Percentiles rank a stretch among this genome's conserved stretches.
Evolutionary conservation across 2,888 invertebrate genomes (phyloP).

Genomic region (Epistrophe eligans): DNA sequence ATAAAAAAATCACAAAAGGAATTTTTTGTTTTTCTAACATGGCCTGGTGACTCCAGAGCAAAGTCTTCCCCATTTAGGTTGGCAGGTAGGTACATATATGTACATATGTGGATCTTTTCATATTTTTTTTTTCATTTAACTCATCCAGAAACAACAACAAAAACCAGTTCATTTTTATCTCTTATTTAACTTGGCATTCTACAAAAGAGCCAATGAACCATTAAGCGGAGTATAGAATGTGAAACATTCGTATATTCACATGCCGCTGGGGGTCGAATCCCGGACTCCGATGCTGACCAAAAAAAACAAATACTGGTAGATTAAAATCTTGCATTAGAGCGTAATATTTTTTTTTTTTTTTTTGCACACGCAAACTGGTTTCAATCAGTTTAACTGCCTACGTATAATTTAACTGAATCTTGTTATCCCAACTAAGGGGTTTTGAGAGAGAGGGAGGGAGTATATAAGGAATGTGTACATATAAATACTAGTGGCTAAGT

Average conservation of each 20-base stretch:
- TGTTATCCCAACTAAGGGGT: slow-evolving; percentile 6
- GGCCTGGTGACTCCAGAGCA: slow-evolving; percentile 21
- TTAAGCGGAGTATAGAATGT: slow-evolving; percentile 54
- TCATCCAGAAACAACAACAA: neutral
- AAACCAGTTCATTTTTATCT: slow-evolving; percentile 66
- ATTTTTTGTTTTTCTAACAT: neutral
- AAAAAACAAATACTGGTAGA: slow-evolving; percentile 33
- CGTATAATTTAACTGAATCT: slow-evolving; percentile 32
- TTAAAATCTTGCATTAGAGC: slow-evolving; percentile 65
- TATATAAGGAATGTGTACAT: slow-evolving; percentile 17
- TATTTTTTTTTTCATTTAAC: neutral
- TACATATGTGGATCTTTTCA: neutral
- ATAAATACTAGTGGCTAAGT: neutral
- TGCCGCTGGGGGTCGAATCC: slow-evolving; percentile 25
- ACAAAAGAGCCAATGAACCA: slow-evolving; percentile 69
- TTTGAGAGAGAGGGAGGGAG: neutral
- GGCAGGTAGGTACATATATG: no score
- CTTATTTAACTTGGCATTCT: slow-evolving; percentile 48
- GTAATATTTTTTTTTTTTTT: neutral
- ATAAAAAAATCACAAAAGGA: slow-evolving; percentile 39
- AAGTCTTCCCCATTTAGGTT: no score
- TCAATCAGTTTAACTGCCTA: slow-evolving; percentile 37
- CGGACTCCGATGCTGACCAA: slow-evolving; percentile 34
- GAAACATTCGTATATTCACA: slow-evolving; percentile 31
- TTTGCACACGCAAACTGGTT: slow-evolving; percentile 55